Evolutionary conservation across 2,113 vertebrate genomes (phyloP).

Genomic region (Psilopsiagon aurifrons): DNA sequence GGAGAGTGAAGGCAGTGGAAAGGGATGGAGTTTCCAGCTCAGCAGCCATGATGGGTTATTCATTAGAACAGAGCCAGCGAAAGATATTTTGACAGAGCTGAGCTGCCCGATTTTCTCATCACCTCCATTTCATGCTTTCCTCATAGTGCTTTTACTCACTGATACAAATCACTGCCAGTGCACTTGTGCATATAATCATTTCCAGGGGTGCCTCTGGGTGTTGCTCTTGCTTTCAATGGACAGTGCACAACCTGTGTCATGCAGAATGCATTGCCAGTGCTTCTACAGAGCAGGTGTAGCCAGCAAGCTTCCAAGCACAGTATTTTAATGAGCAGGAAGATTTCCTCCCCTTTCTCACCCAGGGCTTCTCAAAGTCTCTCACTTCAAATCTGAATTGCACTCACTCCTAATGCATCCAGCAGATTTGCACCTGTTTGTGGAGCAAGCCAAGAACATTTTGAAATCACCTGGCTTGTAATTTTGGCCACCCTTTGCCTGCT

Average conservation of each 20-base stretch:
- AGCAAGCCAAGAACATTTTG: slow-evolving; percentile 43
- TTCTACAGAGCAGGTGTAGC: background rate
- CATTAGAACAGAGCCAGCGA: background rate
- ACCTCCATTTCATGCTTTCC: background rate
- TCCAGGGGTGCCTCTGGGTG: background rate
- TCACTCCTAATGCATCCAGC: background rate
- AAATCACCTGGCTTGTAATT: slow-evolving; percentile 45
- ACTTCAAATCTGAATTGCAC: background rate
- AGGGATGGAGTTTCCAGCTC: background rate
- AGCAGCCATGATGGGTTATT: background rate
- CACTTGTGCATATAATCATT: accelerated
- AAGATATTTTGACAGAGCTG: background rate
- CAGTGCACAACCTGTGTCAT: background rate
- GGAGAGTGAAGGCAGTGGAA: background rate
- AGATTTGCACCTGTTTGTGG: slow-evolving; percentile 40
- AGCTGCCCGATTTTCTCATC: background rate
- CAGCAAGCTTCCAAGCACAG: background rate
- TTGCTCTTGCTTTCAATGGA: background rate
- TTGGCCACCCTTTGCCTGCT: background rate
- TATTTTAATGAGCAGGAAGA: background rate
- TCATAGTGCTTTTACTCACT: accelerated
- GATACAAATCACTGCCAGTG: background rate
- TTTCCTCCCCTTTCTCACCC: background rate
- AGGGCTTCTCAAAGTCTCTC: background rate
- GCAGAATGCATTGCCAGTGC: background rate